A percentile compares a stretch with the other conserved stretches of the same genome.
Conservation (phyloP, 2,797 vertebrate genomes). For the Pristis pectinata region DNA sequence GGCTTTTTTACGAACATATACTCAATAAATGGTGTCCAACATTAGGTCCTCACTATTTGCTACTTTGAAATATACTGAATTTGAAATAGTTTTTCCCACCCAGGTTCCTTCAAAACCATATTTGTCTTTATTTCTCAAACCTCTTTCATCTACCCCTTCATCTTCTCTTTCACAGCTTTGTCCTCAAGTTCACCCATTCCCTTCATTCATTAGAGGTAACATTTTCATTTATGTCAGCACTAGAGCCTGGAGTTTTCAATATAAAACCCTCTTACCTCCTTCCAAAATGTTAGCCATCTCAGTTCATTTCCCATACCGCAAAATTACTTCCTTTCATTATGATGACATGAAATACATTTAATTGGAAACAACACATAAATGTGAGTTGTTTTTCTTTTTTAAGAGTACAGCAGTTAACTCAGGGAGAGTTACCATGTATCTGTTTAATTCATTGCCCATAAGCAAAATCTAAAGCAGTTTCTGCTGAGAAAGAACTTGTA, state of each 20-base stretch:
- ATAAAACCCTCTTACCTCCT: not conserved
- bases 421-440: not conserved
- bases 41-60: not conserved
- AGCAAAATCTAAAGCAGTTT: not conserved
- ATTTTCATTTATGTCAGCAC: not conserved
- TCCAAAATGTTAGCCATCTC: not conserved
- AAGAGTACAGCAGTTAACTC: not conserved
- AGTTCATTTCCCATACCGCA: not conserved
- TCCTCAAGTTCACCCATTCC: not conserved
- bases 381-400: not conserved
- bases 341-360: not conserved
- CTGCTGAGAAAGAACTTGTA: not conserved
- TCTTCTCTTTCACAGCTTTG: not conserved
- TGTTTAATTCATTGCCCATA: not conserved
- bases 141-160: not conserved
- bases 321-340: not conserved
- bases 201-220: not conserved
- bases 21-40: not conserved
- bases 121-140: not conserved
- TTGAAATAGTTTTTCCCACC: not conserved
- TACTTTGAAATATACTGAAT: not conserved
- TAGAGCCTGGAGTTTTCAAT: not conserved
- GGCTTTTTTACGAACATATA: not conserved
- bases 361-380: not conserved
- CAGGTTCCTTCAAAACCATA: not conserved